phyloP scores from a whole-genome alignment of 2,113 vertebrate genomes.

The Entelurus aequoreus region DNA sequence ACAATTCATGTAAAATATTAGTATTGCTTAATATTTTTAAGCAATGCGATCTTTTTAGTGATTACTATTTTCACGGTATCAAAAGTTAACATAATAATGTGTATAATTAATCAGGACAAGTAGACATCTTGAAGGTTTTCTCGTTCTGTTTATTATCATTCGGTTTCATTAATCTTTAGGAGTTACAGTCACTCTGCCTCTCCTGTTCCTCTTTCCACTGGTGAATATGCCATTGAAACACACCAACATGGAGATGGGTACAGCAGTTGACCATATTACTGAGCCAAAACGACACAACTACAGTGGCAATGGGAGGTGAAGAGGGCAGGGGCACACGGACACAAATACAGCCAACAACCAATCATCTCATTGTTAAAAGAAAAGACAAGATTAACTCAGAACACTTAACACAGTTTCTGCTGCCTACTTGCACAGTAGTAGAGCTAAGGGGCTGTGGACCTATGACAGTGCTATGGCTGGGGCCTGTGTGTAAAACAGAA shows the following conservation, averaged over 20 bases:
- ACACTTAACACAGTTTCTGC: conserved; percentile 66
- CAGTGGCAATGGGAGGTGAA: conserved; percentile 44
- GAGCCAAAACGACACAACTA: conserved; percentile 61
- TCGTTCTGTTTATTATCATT: conserved; percentile 57
- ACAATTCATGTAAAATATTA: no score
- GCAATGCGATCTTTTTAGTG: no score
- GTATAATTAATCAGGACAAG: conserved; percentile 9
- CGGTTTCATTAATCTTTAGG: conserved; percentile 38
- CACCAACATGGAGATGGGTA: conserved; percentile 58
- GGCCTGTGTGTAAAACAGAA: conserved; percentile 61
- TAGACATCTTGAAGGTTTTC: conserved; percentile 33
- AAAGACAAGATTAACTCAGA: conserved; percentile 57
- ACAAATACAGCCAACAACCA: conserved; percentile 64
- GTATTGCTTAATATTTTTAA: no score
- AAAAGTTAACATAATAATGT: neutral
- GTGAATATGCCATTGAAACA: conserved; percentile 49
- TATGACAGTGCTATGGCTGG: conserved; percentile 61
- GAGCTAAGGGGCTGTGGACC: conserved; percentile 54
- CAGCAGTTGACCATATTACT: conserved; percentile 56
- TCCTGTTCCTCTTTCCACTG: conserved; percentile 46
- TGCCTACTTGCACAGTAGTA: conserved; percentile 41
- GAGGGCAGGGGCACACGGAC: conserved; percentile 57
- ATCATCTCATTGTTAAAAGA: conserved; percentile 54
- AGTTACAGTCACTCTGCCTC: conserved; percentile 58
- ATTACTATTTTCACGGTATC: no score